These are phyloP conservation scores for Syrrhaptes paradoxus DNA, from an alignment of 2,113 vertebrate genomes.

Conservation along the genomic window DNA sequence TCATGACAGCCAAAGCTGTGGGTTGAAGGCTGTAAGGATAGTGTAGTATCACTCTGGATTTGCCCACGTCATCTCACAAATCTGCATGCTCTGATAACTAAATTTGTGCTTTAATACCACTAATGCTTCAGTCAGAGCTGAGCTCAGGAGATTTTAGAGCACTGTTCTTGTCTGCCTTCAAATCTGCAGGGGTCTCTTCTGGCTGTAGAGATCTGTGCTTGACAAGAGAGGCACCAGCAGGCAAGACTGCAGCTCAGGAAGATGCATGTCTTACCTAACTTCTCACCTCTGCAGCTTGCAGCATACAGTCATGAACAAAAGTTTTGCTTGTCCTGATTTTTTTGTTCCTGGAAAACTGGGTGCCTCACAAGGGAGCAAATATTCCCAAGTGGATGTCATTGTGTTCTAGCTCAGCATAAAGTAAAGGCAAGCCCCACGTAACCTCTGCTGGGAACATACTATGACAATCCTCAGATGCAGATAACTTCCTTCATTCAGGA, in stretches of 20 bases:
- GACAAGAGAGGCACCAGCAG: background rate
- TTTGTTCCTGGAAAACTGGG: background rate
- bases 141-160: background rate
- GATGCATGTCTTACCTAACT: accelerated
- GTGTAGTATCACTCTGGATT: background rate
- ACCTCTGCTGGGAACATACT: background rate
- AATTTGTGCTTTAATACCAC: constrained; percentile 7
- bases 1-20: background rate
- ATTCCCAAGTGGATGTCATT: background rate
- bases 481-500: background rate
- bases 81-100: background rate
- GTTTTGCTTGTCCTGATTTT: background rate
- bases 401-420: background rate
- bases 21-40: background rate
- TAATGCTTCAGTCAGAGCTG: background rate
- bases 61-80: background rate
- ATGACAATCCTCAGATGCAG: background rate
- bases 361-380: background rate
- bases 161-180: background rate
- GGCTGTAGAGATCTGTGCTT: background rate
- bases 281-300: background rate
- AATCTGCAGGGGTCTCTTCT: background rate
- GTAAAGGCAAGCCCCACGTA: background rate
- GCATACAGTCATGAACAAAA: background rate
- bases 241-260: background rate